Evolutionary conservation across 2,797 vertebrate species (phyloP), one percentile per base, ranked within the genome.

Genomic region (Megalops cyprinoides): DNA sequence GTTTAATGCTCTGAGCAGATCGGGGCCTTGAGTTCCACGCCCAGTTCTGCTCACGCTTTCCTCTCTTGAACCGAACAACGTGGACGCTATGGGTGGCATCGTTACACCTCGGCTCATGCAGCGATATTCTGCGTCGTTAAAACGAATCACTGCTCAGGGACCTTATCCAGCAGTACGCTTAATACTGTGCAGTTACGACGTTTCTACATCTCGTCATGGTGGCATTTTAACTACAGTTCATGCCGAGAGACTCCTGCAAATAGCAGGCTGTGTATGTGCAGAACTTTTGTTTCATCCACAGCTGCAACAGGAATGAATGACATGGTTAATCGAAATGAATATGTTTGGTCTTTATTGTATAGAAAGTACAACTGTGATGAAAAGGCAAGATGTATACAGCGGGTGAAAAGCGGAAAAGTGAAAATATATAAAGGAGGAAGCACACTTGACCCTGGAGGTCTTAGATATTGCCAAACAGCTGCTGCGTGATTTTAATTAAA

Each of bases 1-100:
- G 79, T 78, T 88, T 84, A 87, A 87, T 87, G 91, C 91, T 90
- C 89, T 85, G 89, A 89, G 91, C 90, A 88, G 48, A 69, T 69
- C 37, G 44, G 37, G 18, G 25, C 39, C n/a, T 25, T 58, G 25
- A 25, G 20, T 18, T 2, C 4, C 20, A 18, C 12, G 12, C 15
- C 28, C 37, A 10, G 62, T 18, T 31, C 25, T 18, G 62, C 62
- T 18, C 18, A 12, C 18, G 65, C 65, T 37, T 42, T 18, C 18
- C 15, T 69, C 65, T 39, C 37, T 20, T 23, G 7, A n/a, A 23
- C 23, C 2, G 20, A 39, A 15, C 20, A 18, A 34, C n/a, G 18
- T n/a, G 39, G 44, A 69, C n/a, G 18, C 1, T 39, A 69, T 1
- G n/a, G n/a, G n/a, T n/a, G 0, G 15, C 65, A 28, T 8, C 1